Evolutionary conservation across 2,888 invertebrate genomes (phyloP).

Genomic region (Byasa hedistus): DNA sequence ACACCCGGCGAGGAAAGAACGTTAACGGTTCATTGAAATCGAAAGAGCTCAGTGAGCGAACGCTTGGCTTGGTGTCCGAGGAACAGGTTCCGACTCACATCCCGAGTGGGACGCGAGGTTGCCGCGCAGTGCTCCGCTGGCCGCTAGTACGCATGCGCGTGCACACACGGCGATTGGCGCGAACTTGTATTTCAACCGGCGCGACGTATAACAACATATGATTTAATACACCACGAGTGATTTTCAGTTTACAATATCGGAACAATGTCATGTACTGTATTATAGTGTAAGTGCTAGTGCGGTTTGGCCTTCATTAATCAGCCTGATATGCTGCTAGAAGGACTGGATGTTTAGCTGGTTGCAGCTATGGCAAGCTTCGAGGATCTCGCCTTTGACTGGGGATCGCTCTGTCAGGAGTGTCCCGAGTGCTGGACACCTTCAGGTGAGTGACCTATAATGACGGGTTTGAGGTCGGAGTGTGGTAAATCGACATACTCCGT

Average conservation of each 20-base stretch:
- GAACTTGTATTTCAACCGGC: constrained; percentile 39
- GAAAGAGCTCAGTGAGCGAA: constrained; percentile 65
- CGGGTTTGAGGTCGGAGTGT: constrained; percentile 8
- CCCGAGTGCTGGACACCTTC: constrained; percentile 82
- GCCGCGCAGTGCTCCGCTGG: constrained; percentile 69
- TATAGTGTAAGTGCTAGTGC: constrained; percentile 55
- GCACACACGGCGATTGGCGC: constrained; percentile 51
- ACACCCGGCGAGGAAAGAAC: constrained; percentile 60
- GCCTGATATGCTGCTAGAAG: constrained; percentile 52
- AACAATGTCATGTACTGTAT: constrained; percentile 36
- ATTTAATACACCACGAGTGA: constrained; percentile 38
- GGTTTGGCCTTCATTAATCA: constrained; percentile 36
- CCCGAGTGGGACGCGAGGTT: constrained; percentile 58
- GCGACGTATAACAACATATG: constrained; percentile 46
- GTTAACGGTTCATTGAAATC: constrained; percentile 79
- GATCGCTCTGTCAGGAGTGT: constrained; percentile 81
- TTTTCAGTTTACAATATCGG: constrained; percentile 30
- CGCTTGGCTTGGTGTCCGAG: constrained; percentile 48
- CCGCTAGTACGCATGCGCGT: constrained; percentile 64
- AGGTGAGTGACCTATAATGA: constrained; percentile 71
- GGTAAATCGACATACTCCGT: constrained; percentile 2
- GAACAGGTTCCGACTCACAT: constrained; percentile 74
- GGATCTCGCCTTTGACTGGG: constrained; percentile 84
- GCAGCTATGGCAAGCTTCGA: constrained; percentile 82
- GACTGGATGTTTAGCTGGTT: constrained; percentile 51